Base-by-base conservation (phyloP, 2,113 vertebrate species). In the Semnopithecus entellus region DNA sequence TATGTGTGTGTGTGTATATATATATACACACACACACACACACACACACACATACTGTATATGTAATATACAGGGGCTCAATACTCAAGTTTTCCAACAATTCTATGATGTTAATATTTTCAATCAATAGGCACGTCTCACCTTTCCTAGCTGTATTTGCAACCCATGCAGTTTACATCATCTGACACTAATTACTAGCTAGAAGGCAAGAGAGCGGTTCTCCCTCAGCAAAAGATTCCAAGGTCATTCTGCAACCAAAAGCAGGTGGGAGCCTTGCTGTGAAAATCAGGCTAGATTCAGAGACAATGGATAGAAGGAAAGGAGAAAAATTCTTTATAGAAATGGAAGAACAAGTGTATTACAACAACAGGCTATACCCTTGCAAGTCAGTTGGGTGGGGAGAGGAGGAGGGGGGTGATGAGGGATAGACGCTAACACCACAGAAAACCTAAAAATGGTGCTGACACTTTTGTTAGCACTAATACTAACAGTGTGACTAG, bases 161-260 rank as follows among this genome's bases (percentile, higher is more conserved):
- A 97, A 97, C 94, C 97, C 91, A 20, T 52, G 86, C 87, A 84
- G 89, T 88, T 98, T 94, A 97, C 94, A 96, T 97, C 97, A 97
- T 97, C 91, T 98, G 98, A 98, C 95, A 97, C 96, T 98, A 98
- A 98, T 98, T 98, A 97, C 95, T 97, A 97, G 92, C 98, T 92
- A 95, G 97, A 98, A 98, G 97, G 92, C 97, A 98, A 98, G 94
- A 97, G 97, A 97, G 91, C 95, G 84, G 70, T 85, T 86, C 88
- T 96, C 96, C 97, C 94, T 95, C 97, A 98, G 90, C 93, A 82
- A 96, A 92, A 98, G 94, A 97, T 88, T 98, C 95, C 97, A 98
- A 98, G 98, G 98, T 98, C 98, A 97, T 88, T 93, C 78, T 72
- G 43, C 45, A 97, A 97, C 87, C 59, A 17, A 98, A 94, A 82